phyloP scores from a whole-genome alignment of 2,797 vertebrate genomes.

The Silurus lanzhouensis region DNA sequence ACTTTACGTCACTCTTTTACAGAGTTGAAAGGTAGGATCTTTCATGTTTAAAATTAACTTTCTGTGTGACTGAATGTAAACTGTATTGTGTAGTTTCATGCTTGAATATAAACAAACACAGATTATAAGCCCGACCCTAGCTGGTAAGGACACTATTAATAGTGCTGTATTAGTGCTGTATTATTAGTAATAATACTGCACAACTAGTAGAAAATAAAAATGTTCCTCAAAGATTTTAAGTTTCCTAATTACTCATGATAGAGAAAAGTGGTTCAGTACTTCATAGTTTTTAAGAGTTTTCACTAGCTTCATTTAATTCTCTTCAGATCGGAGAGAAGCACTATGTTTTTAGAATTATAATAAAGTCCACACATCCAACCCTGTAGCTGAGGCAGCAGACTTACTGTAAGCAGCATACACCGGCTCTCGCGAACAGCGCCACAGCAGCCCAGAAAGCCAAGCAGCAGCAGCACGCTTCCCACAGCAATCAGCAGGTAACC shows the following conservation, averaged over 20 bases:
- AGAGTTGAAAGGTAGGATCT: not conserved
- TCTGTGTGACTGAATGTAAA: not conserved
- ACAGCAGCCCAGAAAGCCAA: slow-evolving; percentile 83
- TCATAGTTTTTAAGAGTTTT: too few relatives aligned
- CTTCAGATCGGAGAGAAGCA: not conserved
- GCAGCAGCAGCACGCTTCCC: slow-evolving; percentile 71
- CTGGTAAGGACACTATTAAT: not conserved
- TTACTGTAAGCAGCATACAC: slow-evolving; percentile 79
- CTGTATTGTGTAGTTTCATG: not conserved
- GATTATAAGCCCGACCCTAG: not conserved
- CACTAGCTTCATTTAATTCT: too few relatives aligned
- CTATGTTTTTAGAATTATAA: not conserved
- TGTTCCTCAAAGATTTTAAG: not conserved
- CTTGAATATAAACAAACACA: not conserved
- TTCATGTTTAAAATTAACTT: not conserved
- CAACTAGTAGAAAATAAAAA: not conserved
- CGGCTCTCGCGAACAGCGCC: slow-evolving; percentile 76
- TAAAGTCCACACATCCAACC: not conserved
- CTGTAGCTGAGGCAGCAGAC: slow-evolving; percentile 37
- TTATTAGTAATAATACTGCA: not conserved
- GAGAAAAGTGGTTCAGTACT: not conserved
- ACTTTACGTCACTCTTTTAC: not conserved
- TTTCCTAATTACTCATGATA: not conserved
- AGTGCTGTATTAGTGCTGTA: not conserved
- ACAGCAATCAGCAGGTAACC: slow-evolving; percentile 80